Base-by-base conservation (phyloP, 2,113 vertebrate genomes). In the Tachysurus fulvidraco region DNA sequence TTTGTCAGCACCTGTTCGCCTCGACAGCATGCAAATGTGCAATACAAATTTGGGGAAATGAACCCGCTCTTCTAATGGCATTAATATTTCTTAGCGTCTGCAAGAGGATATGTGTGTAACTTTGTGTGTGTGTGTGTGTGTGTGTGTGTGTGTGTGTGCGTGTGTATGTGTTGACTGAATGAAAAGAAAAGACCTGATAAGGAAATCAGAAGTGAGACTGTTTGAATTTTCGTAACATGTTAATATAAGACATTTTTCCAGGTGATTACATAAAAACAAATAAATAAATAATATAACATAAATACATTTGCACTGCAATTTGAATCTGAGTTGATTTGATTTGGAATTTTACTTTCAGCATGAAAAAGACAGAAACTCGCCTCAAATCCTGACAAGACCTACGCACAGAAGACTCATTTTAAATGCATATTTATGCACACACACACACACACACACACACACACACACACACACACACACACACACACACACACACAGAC, bases 1-100 rank as follows among this genome's bases (percentile, higher is more conserved):
- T 87, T 85, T 76, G 69, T 76, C 50, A 69, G 78, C 81, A 89
- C 85, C 88, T 89, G 88, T 89, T 87, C 74, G 25, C 62, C 88
- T 74, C 17, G 28, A 55, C 74, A 74, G 78, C 54, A 36, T 85
- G 69, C 62, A 57, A 84, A 85, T 77, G 71, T 62, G 21, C 60
- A 76, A 77, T 28, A 44, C 67, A 77, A 77, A 81, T 16, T 81
- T 74, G n/a, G 85, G 16, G 23, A 86, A 86, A 84, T 83, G 25
- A 89, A 59, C 30, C 62, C 23, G 62, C 30, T 85, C 36, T 57
- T 81, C 60, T 85, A 87, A 76, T 77, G 59, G 46, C 23, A 76
- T 17, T 74, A 57, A 84, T 89, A 59, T 86, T 59, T 71, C 46
- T 60, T 79, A 84, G 69, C 25, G 65, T 57, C 46, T 57, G 80